Percentiles rank a stretch among this genome's conserved stretches.
Evolutionary conservation across 2,113 vertebrate genomes (phyloP).

Genomic region (Oplegnathus fasciatus): DNA sequence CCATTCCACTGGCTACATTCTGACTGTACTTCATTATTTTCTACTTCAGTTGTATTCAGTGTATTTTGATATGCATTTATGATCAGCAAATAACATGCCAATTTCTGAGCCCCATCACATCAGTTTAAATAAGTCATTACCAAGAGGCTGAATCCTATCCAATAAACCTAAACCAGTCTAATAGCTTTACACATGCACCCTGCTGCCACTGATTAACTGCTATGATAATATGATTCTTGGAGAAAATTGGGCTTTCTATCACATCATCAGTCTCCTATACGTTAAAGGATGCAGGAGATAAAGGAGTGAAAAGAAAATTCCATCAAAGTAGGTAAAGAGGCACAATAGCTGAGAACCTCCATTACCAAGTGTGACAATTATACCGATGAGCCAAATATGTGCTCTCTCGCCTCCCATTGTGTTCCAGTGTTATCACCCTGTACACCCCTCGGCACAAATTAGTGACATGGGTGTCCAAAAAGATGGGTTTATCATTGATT

Average conservation of each 20-base stretch:
- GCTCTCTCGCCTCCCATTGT: constrained; percentile 44
- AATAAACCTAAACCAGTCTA: constrained; percentile 33
- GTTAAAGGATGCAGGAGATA: constrained; percentile 18
- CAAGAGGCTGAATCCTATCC: constrained; percentile 3
- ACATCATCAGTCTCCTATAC: constrained; percentile 27
- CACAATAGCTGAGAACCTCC: constrained; percentile 47
- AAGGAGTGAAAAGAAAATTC: constrained; percentile 40
- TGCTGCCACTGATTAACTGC: constrained; percentile 42
- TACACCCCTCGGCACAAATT: constrained; percentile 52
- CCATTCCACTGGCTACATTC: neutral
- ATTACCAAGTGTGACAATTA: constrained; percentile 50
- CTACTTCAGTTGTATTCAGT: neutral
- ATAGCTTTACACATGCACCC: constrained; percentile 27
- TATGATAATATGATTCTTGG: constrained; percentile 41
- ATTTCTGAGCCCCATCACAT: neutral
- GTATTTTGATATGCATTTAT: neutral
- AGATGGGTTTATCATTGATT: constrained; percentile 52
- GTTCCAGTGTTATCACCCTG: constrained; percentile 59
- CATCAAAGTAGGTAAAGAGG: constrained; percentile 34
- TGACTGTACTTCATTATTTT: neutral
- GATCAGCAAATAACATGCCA: neutral
- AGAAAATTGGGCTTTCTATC: constrained; percentile 43
- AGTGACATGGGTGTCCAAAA: constrained; percentile 47
- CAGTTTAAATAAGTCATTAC: constrained; percentile 13
- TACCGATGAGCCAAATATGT: constrained; percentile 46